phyloP scores from a whole-genome alignment of 1,140 invertebrate species.

The Ylistrum balloti region DNA sequence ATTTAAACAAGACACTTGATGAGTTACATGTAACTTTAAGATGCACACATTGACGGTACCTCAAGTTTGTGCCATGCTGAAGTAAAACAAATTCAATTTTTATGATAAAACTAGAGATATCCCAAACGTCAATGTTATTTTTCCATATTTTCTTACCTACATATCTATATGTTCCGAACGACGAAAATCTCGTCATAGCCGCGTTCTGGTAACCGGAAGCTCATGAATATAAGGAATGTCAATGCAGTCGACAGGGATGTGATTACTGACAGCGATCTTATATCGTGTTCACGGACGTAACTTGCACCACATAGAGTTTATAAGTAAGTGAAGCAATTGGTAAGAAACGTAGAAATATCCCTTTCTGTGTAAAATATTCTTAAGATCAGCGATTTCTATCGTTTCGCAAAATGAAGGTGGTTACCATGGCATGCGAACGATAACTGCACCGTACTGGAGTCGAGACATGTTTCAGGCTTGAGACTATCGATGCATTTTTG shows the following conservation, averaged over 20 bases:
- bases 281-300: background rate
- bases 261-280: slow-evolving; percentile 17
- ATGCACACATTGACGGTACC: no score
- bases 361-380: background rate
- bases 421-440: slow-evolving; percentile 29
- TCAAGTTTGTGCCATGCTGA: no score
- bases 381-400: background rate
- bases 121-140: background rate
- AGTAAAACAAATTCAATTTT: no score
- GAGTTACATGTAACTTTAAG: no score
- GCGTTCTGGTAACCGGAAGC: slow-evolving; percentile 36
- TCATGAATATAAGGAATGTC: slow-evolving; percentile 39
- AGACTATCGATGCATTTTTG: background rate
- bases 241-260: slow-evolving; percentile 37
- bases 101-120: background rate
- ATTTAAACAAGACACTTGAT: no score
- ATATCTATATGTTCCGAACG: background rate
- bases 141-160: slow-evolving; percentile 6
- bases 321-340: background rate
- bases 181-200: background rate
- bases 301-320: background rate
- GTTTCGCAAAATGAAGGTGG: slow-evolving; percentile 13
- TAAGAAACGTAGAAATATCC: background rate
- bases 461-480: background rate
- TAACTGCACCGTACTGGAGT: slow-evolving; percentile 1